phyloP scores from a whole-genome alignment of 2,113 vertebrate species.

The Antechinus stuartii region DNA sequence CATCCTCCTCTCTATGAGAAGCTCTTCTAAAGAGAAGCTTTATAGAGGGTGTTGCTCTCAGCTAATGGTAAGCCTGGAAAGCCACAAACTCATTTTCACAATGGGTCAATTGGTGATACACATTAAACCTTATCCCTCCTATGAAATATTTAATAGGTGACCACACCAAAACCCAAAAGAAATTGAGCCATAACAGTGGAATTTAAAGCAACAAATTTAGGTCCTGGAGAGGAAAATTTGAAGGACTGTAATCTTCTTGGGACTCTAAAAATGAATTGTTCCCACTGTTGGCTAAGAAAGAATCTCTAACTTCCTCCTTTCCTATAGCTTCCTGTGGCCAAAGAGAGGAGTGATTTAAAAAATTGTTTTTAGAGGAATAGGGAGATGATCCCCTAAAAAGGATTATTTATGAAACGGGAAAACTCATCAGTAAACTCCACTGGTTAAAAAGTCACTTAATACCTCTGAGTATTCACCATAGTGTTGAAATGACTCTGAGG shows the following conservation, averaged over 20 bases:
- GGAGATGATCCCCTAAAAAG: too few relatives aligned
- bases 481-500: background rate
- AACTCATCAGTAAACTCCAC: background rate
- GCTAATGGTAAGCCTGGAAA: background rate
- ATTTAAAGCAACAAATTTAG: background rate
- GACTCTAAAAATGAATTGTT: background rate
- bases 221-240: background rate
- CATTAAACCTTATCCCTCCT: background rate
- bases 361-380: background rate
- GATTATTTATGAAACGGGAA: background rate
- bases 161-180: background rate
- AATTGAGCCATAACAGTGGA: background rate
- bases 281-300: background rate
- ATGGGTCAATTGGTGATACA: background rate
- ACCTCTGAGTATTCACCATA: background rate
- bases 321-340: background rate
- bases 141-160: background rate
- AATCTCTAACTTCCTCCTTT: background rate
- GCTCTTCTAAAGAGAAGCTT: background rate
- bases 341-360: background rate
- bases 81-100: background rate
- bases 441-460: background rate
- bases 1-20: background rate
- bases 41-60: background rate
- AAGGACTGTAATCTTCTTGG: background rate